A percentile compares a stretch with the other conserved stretches of the same genome.
These are phyloP conservation scores for Microplitis demolitor DNA, from an alignment of 1,140 invertebrate species.

Conservation along the genomic window DNA sequence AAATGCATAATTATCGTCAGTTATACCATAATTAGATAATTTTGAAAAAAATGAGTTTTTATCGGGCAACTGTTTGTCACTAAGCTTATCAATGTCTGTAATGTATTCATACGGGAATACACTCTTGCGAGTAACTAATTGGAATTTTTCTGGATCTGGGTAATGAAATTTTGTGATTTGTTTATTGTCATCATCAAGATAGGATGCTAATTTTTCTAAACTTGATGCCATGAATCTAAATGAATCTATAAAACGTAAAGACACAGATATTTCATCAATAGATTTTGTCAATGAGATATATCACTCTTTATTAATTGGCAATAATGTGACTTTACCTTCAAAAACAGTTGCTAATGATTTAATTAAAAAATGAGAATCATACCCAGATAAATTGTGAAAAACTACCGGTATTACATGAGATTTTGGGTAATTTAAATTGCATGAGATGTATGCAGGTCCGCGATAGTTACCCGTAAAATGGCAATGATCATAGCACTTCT, in stretches of 20 bases:
- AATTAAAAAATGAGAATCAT: slow-evolving; percentile 36
- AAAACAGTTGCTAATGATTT: too few species aligned
- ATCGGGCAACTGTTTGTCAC: too few species aligned
- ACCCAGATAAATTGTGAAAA: slow-evolving; percentile 28
- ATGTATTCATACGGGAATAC: slow-evolving; percentile 24
- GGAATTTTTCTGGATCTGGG: slow-evolving; percentile 17
- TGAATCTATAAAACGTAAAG: too few species aligned
- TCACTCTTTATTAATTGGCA: too few species aligned
- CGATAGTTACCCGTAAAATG: slow-evolving; percentile 47
- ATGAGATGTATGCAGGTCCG: slow-evolving; percentile 44
- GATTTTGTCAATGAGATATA: too few species aligned
- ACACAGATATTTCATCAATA: too few species aligned
- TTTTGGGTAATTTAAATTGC: slow-evolving; percentile 47
- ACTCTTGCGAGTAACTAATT: slow-evolving; percentile 30
- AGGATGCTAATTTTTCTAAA: slow-evolving; percentile 32
- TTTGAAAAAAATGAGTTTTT: too few species aligned
- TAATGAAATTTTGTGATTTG: slow-evolving; percentile 20
- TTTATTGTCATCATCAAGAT: slow-evolving; percentile 29
- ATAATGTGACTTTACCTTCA: too few species aligned
- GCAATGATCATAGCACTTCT: slow-evolving; percentile 41
- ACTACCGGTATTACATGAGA: slow-evolving; percentile 27
- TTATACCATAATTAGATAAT: too few species aligned
- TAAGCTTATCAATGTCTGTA: too few species aligned
- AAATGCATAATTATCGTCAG: not conserved
- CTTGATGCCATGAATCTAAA: too few species aligned